Base-by-base conservation (phyloP, 2,113 vertebrate species). In the Catharus fuscescens region DNA sequence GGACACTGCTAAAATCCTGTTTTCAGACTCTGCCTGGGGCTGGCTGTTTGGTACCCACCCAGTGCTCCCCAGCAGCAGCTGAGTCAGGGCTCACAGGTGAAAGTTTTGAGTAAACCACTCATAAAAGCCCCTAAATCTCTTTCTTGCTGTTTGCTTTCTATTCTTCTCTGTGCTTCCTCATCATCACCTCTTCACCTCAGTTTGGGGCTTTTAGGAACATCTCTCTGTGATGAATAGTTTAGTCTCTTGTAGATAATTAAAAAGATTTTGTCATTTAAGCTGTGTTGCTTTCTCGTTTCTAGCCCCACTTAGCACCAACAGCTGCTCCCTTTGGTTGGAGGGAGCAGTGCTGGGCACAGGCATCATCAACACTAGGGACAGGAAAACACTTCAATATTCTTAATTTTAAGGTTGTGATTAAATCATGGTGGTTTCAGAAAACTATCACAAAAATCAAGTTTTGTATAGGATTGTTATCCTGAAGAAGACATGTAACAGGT, bases 1-100 rank as follows among this genome's bases (percentile, higher is more conserved):
- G 1, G 6, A 0, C 15, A 14, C 24, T 6, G 1, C 14, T 6
- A 1, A 9, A 42, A 12, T 26, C 29, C 13, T 20, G 6, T 3
- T 26, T 9, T 0, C 28, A 85, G 7, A 0, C 14, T 3, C 20
- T 5, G 5, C 28, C 42, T 15, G 32, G 8, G 6, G 2, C 57
- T 8, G 14, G 47, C 38, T 80, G 14, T 32, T 62, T 14, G 42
- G 57, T 2, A 59, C 34, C n/a, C 61, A 32, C 50, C n/a, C 1
- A 1, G 38, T 36, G 50, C 31, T 66, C 59, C 70, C 53, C 62
- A 57, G 66, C 65, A 71, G 52, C 61, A 71, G 61, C 56, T 77
- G 69, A 77, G 42, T 12, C 76, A n/a, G 31, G 24, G 61, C 42
- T 86, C 60, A 25, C 24, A 78, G 45, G 61, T 60, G 60, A 59